A percentile compares a stretch with the other conserved stretches of the same genome.
Conservation (phyloP, 2,113 vertebrate species). For the Deroptyus accipitrinus region DNA sequence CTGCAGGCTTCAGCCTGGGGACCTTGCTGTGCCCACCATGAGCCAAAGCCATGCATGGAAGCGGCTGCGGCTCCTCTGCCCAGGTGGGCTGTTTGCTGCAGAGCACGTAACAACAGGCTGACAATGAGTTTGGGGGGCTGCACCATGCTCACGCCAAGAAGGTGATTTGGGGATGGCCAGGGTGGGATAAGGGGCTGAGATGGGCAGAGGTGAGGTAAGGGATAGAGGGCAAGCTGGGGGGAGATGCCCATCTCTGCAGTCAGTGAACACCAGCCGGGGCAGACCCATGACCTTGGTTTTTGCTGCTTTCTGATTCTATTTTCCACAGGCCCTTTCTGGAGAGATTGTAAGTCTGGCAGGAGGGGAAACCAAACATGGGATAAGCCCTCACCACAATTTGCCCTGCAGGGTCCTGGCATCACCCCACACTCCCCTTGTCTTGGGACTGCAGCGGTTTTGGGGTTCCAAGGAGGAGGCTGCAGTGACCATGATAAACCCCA, state of each 20-base stretch:
- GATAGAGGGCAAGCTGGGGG: not conserved
- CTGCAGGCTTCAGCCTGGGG: rapidly evolving
- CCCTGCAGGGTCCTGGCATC: not conserved
- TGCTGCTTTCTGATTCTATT: not conserved
- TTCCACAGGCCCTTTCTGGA: not conserved
- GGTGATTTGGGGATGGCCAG: not conserved
- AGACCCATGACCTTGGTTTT: not conserved
- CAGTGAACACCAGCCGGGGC: not conserved
- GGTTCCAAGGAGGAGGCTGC: not conserved
- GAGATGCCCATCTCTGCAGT: not conserved
- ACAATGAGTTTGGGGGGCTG: rapidly evolving
- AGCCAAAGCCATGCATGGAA: rapidly evolving
- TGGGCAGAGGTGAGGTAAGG: not conserved
- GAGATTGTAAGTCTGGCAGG: rapidly evolving
- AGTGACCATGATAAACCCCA: not conserved
- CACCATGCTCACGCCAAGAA: not conserved
- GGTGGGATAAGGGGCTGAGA: not conserved
- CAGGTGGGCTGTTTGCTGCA: rapidly evolving
- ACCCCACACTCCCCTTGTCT: not conserved
- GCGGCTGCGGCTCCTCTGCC: not conserved
- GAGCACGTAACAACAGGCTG: not conserved
- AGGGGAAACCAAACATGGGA: not conserved
- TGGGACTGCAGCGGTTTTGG: rapidly evolving
- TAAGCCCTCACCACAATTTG: not conserved
- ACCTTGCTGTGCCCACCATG: not conserved